Conservation (phyloP, 2,888 invertebrate genomes). For the Aphidoletes aphidimyza region DNA sequence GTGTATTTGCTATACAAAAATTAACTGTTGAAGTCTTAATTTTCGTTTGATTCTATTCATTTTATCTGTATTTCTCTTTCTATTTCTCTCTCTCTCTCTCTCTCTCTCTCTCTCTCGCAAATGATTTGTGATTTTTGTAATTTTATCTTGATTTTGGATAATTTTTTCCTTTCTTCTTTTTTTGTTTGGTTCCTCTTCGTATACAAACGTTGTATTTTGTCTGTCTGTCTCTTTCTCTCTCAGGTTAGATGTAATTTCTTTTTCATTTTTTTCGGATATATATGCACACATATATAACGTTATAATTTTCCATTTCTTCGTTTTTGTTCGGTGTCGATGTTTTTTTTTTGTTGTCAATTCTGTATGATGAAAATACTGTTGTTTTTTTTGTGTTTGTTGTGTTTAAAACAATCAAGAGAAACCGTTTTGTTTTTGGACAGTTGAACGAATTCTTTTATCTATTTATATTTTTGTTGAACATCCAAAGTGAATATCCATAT, state of each 20-base stretch:
- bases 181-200: not conserved
- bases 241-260: conserved; percentile 24
- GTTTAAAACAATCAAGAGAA: not conserved
- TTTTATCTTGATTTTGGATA: too few relatives aligned
- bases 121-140: not conserved
- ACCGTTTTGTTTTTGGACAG: too few relatives aligned
- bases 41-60: not conserved
- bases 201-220: conserved; percentile 13
- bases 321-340: conserved; percentile 36
- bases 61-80: too few relatives aligned
- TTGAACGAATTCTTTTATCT: too few relatives aligned
- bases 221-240: conserved; percentile 16
- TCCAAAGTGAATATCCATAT: not conserved
- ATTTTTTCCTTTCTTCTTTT: not conserved
- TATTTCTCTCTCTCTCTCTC: not conserved
- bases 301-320: not conserved
- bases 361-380: not conserved
- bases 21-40: conserved; percentile 9
- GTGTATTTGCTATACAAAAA: conserved; percentile 25
- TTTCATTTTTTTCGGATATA: not conserved
- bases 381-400: not conserved
- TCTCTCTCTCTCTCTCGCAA: not conserved
- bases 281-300: too few relatives aligned
- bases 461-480: not conserved
- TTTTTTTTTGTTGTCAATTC: not conserved